Conservation (phyloP, 2,888 invertebrate species). For the Campoplex nolae region DNA sequence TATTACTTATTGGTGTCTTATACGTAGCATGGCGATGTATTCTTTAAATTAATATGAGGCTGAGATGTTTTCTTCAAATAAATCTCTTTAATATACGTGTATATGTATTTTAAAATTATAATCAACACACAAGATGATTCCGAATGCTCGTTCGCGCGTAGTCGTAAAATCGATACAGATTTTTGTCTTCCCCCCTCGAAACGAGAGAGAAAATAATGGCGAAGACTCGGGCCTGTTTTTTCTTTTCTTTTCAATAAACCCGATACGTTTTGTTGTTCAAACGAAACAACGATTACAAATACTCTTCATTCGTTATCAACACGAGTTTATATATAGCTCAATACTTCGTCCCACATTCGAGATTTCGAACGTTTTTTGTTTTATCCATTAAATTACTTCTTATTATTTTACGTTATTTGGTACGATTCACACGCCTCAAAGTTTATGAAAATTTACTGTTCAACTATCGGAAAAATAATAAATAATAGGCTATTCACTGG, state of each 20-base stretch:
- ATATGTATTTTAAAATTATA: slow-evolving; percentile 1
- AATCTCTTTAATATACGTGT: not conserved
- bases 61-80: slow-evolving; percentile 36
- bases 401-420: slow-evolving; percentile 78
- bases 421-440: slow-evolving; percentile 76
- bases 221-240: slow-evolving; percentile 29
- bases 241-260: slow-evolving; percentile 25
- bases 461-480: slow-evolving; percentile 73
- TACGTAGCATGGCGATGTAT: slow-evolving; percentile 30
- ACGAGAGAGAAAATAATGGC: slow-evolving; percentile 50
- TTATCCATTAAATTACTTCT: slow-evolving; percentile 69
- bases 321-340: slow-evolving; percentile 8
- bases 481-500: slow-evolving; percentile 75
- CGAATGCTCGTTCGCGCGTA: slow-evolving; percentile 59
- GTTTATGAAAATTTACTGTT: slow-evolving; percentile 69
- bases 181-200: slow-evolving; percentile 25
- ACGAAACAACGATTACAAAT: slow-evolving; percentile 53
- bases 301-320: slow-evolving; percentile 33
- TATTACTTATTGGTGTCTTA: slow-evolving; percentile 55
- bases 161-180: slow-evolving; percentile 56
- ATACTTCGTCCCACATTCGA: slow-evolving; percentile 25
- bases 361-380: slow-evolving; percentile 35
- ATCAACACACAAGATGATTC: slow-evolving; percentile 55
- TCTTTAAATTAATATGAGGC: slow-evolving; percentile 66
- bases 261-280: slow-evolving; percentile 18